Conservation (phyloP, 2,888 invertebrate species). For the Papilio demoleus region DNA sequence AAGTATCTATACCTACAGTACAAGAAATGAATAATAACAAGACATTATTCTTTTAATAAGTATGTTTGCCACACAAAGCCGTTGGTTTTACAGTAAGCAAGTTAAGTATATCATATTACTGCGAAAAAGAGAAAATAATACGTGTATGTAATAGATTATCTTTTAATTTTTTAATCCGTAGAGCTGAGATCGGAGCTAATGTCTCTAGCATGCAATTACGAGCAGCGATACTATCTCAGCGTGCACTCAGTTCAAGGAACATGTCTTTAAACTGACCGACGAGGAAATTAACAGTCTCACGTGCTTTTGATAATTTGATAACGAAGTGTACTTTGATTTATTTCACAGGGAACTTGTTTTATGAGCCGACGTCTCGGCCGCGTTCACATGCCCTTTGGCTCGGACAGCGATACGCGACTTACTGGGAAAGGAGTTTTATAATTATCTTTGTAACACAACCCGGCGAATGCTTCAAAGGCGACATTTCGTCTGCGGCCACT, state of each 20-base stretch:
- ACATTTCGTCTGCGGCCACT: constrained; percentile 38
- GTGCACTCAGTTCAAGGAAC: constrained; percentile 72
- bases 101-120: constrained; percentile 35
- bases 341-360: constrained; percentile 65
- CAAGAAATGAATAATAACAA: not conserved
- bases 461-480: constrained; percentile 41
- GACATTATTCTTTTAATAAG: not conserved
- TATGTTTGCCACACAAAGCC: not conserved
- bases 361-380: constrained; percentile 59
- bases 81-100: constrained; percentile 25
- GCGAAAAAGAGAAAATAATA: constrained; percentile 41
- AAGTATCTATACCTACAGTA: not conserved
- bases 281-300: constrained; percentile 77
- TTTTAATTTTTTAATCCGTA: constrained; percentile 46
- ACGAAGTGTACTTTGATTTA: constrained; percentile 77
- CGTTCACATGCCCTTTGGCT: constrained; percentile 70
- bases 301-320: constrained; percentile 83
- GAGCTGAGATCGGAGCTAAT: constrained; percentile 57
- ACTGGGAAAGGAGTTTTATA: constrained; percentile 40
- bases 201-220: constrained; percentile 76
- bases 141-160: constrained; percentile 25
- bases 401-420: constrained; percentile 43
- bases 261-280: constrained; percentile 78
- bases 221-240: constrained; percentile 67
- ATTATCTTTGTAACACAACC: constrained; percentile 40